Percentiles rank a stretch among this genome's conserved stretches.
Conservation (phyloP, 2,797 vertebrate species). For the Scomberomorus guttatus region DNA sequence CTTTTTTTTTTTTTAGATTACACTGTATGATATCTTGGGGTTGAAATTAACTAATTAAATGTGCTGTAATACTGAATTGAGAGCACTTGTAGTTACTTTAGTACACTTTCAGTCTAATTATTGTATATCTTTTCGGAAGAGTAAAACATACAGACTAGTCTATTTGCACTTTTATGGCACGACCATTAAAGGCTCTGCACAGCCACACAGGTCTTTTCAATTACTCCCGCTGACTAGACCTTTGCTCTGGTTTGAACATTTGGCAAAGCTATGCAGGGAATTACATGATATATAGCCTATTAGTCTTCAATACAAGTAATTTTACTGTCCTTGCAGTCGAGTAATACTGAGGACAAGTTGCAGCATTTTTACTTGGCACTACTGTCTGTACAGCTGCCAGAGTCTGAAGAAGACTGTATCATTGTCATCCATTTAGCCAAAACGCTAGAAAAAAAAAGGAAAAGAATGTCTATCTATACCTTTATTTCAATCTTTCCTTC, state of each 20-base stretch:
- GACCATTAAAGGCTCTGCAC: not conserved
- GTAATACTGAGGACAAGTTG: not conserved
- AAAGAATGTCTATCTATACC: not conserved
- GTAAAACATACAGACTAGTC: not conserved
- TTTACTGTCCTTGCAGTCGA: not conserved
- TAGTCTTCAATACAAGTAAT: not conserved
- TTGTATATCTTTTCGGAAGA: not conserved
- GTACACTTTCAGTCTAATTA: not conserved
- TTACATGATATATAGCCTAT: too few species aligned
- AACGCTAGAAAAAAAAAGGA: too few species aligned
- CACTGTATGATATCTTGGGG: not conserved
- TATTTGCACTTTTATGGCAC: not conserved
- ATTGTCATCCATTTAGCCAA: too few species aligned
- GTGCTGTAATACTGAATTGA: not conserved
- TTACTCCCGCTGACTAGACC: not conserved
- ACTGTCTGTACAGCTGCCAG: too few species aligned
- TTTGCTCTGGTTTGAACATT: too few species aligned
- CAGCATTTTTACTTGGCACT: not conserved
- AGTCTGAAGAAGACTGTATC: too few species aligned
- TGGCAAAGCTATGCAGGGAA: too few species aligned
- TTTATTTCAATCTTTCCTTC: not conserved
- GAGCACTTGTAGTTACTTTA: not conserved
- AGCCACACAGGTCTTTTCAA: not conserved
- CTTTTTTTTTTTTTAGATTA: too few species aligned
- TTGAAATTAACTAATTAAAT: not conserved